These are phyloP conservation scores for Acanthopagrus latus DNA, from an alignment of 2,797 vertebrate species.

Conservation along the genomic window DNA sequence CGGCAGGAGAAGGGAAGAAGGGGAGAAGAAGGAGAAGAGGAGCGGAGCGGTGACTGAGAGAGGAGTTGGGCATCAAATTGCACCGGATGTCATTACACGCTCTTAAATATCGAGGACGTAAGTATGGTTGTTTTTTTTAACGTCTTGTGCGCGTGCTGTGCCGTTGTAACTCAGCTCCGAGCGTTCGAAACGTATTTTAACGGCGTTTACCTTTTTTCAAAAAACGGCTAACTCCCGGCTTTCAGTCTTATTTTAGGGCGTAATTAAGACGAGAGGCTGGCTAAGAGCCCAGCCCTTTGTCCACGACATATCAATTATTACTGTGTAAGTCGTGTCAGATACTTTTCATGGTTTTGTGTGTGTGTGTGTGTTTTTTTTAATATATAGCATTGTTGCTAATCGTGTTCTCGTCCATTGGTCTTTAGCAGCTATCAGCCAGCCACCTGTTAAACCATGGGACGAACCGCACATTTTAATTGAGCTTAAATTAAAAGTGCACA, in stretches of 20 bases:
- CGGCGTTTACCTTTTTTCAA: neutral
- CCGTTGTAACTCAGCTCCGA: neutral
- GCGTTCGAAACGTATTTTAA: neutral
- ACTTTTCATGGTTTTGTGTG: neutral
- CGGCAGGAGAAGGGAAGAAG: slow-evolving; percentile 1
- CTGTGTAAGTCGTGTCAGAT: neutral
- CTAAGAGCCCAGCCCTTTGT: slow-evolving; percentile 36
- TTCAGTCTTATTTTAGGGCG: neutral
- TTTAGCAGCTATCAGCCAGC: neutral
- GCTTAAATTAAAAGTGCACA: neutral
- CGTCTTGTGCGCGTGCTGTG: neutral
- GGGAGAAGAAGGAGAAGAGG: neutral
- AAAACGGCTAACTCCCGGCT: neutral
- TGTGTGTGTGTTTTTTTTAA: too few relatives aligned
- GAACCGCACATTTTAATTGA: neutral
- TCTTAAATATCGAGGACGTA: slow-evolving; percentile 76
- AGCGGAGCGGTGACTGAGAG: slow-evolving; percentile 40
- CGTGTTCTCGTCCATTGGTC: neutral
- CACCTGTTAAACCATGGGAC: slow-evolving; percentile 58
- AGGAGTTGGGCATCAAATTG: slow-evolving; percentile 73
- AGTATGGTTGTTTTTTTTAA: slow-evolving; percentile 55
- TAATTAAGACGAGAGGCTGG: neutral
- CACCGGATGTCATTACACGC: slow-evolving; percentile 84
- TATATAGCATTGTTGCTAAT: neutral
- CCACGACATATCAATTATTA: neutral